Base-by-base conservation (phyloP, 2,888 invertebrate genomes). In the Ptychoptera albimana region DNA sequence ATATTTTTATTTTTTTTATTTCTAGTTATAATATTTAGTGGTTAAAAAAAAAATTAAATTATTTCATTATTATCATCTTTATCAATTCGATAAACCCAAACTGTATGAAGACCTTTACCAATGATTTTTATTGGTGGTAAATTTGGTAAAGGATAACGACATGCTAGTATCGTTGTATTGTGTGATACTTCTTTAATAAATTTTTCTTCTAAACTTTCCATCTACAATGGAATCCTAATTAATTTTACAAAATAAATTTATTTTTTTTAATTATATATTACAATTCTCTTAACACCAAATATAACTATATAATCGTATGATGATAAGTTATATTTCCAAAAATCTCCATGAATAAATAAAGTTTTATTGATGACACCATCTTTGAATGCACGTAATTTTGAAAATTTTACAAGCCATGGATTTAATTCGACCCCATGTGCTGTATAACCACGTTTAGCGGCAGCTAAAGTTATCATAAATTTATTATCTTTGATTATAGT, bases 201-300 rank as follows among this genome's bases (percentile, higher is more conserved):
- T 62, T 94, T 93, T 23, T 64, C 62, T 60, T 92, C 85, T 51
- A 94, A 72, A 47, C 82, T 78, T 30, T 64, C 57, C 93, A 94
- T 94, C 82, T 82, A 57, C 31, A 23, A 23, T 7, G 23, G 23
- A 32, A 30, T 8, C 30, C 32, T n/a, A 8, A 32, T 11, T 11
- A 11, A 2, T 7, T 32, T n/a, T 32, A 3, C n/a, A 11, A 32
- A 7, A 7, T 32, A 9, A 11, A 11, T n/a, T n/a, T n/a, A n/a
- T n/a, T n/a, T n/a, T n/a, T n/a, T n/a, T n/a, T 9, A 43, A 30
- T 14, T 16, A 12, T 15, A 6, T 13, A 14, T 43, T 35, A 82
- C 84, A 93, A 94, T 92, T 69, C 87, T 81, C 58, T 91, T 86
- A 0, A 94, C 93, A 37, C 93, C 94, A 72, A 94, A 94, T 56